Percentiles rank a stretch among this genome's conserved stretches.
Evolutionary conservation across 2,797 vertebrate species (phyloP).

Genomic region (Sorex maritimensis): DNA sequence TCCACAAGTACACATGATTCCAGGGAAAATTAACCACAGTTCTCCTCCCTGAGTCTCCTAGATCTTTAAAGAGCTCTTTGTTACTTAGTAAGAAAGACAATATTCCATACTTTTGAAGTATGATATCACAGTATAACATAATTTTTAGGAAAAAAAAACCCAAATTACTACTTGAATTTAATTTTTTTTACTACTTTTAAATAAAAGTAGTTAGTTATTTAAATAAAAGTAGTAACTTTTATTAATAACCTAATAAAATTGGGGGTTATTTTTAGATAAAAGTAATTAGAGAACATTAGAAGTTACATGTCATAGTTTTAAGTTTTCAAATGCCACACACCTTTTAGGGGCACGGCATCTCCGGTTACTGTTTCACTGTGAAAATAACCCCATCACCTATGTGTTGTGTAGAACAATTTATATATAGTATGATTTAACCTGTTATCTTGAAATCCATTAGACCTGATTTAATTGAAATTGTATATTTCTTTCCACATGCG

Average conservation of each 20-base stretch:
- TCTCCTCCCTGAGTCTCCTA: background rate
- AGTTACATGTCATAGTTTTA: conserved; percentile 86
- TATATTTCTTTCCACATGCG: too few relatives aligned
- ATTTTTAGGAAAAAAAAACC: conserved; percentile 77
- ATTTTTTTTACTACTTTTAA: too few relatives aligned
- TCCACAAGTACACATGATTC: conserved; percentile 35
- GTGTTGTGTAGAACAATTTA: conserved; percentile 63
- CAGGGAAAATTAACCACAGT: conserved; percentile 66
- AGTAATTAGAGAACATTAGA: conserved; percentile 85
- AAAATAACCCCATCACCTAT: conserved; percentile 77
- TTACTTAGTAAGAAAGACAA: conserved; percentile 80
- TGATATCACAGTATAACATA: conserved; percentile 73
- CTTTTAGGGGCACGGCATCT: conserved; percentile 86
- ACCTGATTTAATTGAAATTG: conserved; percentile 27
- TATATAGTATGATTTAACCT: conserved; percentile 74
- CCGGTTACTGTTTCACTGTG: conserved; percentile 81
- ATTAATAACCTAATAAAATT: conserved; percentile 66
- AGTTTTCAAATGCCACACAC: conserved; percentile 87
- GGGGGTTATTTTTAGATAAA: conserved; percentile 87
- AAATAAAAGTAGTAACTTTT: too few relatives aligned
- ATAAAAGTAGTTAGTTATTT: too few relatives aligned
- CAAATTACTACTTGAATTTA: too few relatives aligned
- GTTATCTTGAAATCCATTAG: conserved; percentile 79
- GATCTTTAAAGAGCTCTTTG: conserved; percentile 69
- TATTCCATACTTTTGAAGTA: conserved; percentile 75